A percentile compares a stretch with the other conserved stretches of the same genome.
These are phyloP conservation scores for Pammene aurita DNA, from an alignment of 2,888 invertebrate genomes.

Conservation along the genomic window DNA sequence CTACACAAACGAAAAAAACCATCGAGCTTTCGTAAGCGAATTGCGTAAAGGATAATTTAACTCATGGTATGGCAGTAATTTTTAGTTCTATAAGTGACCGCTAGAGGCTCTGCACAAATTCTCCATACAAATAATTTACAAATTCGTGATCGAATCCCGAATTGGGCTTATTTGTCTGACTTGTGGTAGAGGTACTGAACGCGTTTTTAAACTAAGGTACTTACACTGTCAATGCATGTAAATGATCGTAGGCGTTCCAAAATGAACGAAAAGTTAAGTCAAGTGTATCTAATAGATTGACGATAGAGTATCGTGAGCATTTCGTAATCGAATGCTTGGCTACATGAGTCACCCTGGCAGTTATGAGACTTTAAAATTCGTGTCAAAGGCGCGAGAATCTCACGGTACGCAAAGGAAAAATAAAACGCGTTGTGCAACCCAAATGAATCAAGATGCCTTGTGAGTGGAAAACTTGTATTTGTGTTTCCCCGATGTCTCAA, in stretches of 20 bases:
- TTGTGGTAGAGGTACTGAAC: too few relatives aligned
- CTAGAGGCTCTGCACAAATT: too few relatives aligned
- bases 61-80: too few relatives aligned
- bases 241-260: constrained; percentile 36
- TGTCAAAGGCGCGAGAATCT: constrained; percentile 38
- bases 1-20: too few relatives aligned
- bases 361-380: constrained; percentile 32
- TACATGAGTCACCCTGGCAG: constrained; percentile 30
- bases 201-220: constrained; percentile 5
- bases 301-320: constrained; percentile 40
- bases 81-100: too few relatives aligned
- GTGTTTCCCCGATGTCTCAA: not conserved
- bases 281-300: constrained; percentile 40
- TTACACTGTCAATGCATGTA: constrained; percentile 32
- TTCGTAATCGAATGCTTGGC: constrained; percentile 38
- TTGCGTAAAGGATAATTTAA: too few relatives aligned
- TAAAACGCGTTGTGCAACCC: constrained; percentile 19
- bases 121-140: too few relatives aligned
- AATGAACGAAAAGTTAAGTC: constrained; percentile 35
- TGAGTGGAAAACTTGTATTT: constrained; percentile 12
- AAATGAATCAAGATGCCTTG: constrained; percentile 19
- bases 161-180: too few relatives aligned
- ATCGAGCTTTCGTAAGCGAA: too few relatives aligned
- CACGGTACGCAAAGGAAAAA: constrained; percentile 27
- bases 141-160: too few relatives aligned